A percentile compares a stretch with the other conserved stretches of the same genome.
phyloP scores from a whole-genome alignment of 2,888 invertebrate genomes.

The Aspidiotus destructor region DNA sequence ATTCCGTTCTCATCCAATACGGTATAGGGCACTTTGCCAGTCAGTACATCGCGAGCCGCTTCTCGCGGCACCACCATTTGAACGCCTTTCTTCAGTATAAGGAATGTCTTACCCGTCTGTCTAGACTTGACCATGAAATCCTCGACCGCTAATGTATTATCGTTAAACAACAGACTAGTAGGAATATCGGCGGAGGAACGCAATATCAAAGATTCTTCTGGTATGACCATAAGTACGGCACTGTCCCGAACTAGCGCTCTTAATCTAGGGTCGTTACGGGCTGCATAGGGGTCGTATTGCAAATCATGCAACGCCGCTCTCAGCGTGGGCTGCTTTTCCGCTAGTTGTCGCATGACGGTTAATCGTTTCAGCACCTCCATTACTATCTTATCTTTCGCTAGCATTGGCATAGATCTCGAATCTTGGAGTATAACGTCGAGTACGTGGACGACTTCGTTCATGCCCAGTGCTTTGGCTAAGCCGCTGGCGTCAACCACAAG shows the following conservation, averaged over 20 bases:
- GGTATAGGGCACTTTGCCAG: slow-evolving; percentile 64
- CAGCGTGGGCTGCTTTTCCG: slow-evolving; percentile 55
- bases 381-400: slow-evolving; percentile 52
- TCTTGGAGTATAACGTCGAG: slow-evolving; percentile 49
- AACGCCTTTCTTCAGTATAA: slow-evolving; percentile 62
- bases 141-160: slow-evolving; percentile 66
- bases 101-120: slow-evolving; percentile 41
- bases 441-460: slow-evolving; percentile 53
- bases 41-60: slow-evolving; percentile 60
- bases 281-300: slow-evolving; percentile 56
- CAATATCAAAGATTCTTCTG: slow-evolving; percentile 49
- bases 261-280: slow-evolving; percentile 58
- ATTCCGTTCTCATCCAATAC: slow-evolving; percentile 68
- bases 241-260: slow-evolving; percentile 63
- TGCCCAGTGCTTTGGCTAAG: slow-evolving; percentile 58
- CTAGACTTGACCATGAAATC: slow-evolving; percentile 49
- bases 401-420: slow-evolving; percentile 48
- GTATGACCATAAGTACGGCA: slow-evolving; percentile 58
- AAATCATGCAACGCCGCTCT: slow-evolving; percentile 54
- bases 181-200: slow-evolving; percentile 63
- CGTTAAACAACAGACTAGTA: slow-evolving; percentile 53
- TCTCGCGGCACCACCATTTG: slow-evolving; percentile 69
- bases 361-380: slow-evolving; percentile 58
- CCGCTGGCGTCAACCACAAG: slow-evolving; percentile 57
- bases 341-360: slow-evolving; percentile 60